Evolutionary conservation across 2,113 vertebrate genomes (phyloP), one percentile per base, ranked within the genome.

Genomic region (Bufo gargarizans): DNA sequence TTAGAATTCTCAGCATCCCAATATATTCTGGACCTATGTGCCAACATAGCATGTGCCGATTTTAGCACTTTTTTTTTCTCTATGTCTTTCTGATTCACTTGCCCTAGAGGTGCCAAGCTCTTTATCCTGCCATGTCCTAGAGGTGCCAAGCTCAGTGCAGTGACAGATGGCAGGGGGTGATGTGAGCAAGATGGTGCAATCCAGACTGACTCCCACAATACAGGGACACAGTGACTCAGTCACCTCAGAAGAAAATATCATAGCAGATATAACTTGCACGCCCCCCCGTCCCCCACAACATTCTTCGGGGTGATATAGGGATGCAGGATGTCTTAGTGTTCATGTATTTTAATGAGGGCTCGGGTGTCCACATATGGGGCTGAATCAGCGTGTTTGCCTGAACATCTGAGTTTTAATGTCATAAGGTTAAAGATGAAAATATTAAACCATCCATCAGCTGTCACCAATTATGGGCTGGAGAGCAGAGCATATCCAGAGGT

Each of bases 391-490:
- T 33, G 33, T 19, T 11, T 69, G 77, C 20, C 43, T n/a, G 61
- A 58, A 65, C 53, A 10, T 81, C 22, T 9, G 77, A 71, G 77
- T 43, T 50, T 87, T 81, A 59, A 53, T 81, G 86, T 87, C 86
- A n/a, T 22, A 59, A 59, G 86, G 86, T 87, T 80, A 77, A 80
- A 87, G 63, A 78, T 81, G 61, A 87, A 87, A 67, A 87, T 87
- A 87, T 87, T 87, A 87, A 87, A 87, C 86, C 86, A 87, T 87
- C 86, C 86, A 87, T 87, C 86, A 87, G 61, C 55, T 87, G 77
- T 87, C 86, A 80, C 22, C 61, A 71, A 81, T 87, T 80, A 87
- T 14, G 16, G 63, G 6, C 81, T n/a, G 58, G 17, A 20, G 58
- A 67, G 61, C 22, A 78, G 1, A 50, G 74, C 58, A 13, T 79